These are phyloP conservation scores for Willisornis vidua DNA, from an alignment of 2,113 vertebrate species.

Conservation along the genomic window DNA sequence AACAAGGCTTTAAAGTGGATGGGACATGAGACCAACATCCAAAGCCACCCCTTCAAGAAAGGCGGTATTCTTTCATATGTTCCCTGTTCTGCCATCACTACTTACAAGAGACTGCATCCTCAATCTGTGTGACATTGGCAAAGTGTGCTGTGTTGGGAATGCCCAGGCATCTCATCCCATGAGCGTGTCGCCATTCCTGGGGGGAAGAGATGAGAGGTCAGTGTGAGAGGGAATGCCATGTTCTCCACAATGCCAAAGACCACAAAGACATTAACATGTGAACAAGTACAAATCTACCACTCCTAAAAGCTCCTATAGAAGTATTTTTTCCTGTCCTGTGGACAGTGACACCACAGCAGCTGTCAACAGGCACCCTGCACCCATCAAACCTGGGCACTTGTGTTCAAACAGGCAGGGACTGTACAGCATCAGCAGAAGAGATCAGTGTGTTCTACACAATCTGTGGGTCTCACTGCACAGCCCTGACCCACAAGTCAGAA, in stretches of 20 bases:
- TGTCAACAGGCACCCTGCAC: neutral
- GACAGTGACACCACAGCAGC: neutral
- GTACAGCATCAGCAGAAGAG: neutral
- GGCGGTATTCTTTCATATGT: neutral
- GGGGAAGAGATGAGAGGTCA: neutral
- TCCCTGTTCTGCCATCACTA: neutral
- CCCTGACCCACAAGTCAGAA: neutral
- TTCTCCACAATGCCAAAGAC: rapidly evolving
- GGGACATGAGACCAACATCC: neutral
- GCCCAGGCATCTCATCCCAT: conserved; percentile 95
- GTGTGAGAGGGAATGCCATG: neutral
- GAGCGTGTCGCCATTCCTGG: conserved; percentile 97
- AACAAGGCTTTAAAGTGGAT: neutral
- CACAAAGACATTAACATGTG: neutral
- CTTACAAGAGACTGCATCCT: conserved; percentile 96
- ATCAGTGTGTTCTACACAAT: rapidly evolving
- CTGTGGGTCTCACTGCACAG: rapidly evolving
- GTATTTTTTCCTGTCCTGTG: neutral
- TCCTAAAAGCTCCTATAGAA: neutral
- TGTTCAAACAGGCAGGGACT: neutral
- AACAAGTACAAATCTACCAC: neutral
- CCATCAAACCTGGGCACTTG: neutral
- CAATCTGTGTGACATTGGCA: conserved; percentile 97
- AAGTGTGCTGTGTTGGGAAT: conserved; percentile 98
- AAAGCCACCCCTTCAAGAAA: neutral